Evolutionary conservation across 1,140 invertebrate genomes (phyloP).

Genomic region (Drosophila repleta): DNA sequence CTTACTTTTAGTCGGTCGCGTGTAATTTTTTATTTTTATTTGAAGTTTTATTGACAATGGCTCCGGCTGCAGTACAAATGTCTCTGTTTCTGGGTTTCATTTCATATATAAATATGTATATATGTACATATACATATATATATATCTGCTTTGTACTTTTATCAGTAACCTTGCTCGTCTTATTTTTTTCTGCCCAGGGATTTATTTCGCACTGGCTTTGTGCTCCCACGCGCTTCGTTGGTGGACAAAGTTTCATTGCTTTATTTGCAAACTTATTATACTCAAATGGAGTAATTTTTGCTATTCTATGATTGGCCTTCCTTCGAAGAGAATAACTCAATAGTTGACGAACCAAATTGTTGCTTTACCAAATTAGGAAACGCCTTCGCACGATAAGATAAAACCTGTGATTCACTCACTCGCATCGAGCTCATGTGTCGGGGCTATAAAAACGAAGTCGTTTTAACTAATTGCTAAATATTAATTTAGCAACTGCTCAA

Average conservation of each 20-base stretch:
- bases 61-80: constrained; percentile 53
- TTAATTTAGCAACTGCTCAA: constrained; percentile 16
- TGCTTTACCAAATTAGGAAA: constrained; percentile 30
- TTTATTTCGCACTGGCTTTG: constrained; percentile 53
- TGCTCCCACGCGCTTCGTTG: constrained; percentile 27
- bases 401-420: constrained; percentile 32
- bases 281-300: neutral
- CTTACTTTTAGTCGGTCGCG: constrained; percentile 65
- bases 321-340: constrained; percentile 8
- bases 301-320: constrained; percentile 5
- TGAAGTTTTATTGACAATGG: constrained; percentile 66
- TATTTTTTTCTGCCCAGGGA: constrained; percentile 44
- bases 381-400: constrained; percentile 50
- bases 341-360: neutral
- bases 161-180: constrained; percentile 20
- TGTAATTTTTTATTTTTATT: constrained; percentile 51
- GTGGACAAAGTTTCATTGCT: constrained; percentile 28
- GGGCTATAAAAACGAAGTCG: constrained; percentile 60
- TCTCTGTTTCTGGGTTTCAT: constrained; percentile 52
- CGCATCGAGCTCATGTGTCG: constrained; percentile 3
- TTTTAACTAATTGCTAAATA: constrained; percentile 11
- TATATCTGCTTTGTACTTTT: neutral
- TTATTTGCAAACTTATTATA: no score
- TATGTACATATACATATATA: neutral
- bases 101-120: neutral